Evolutionary conservation across 2,113 vertebrate species (phyloP).

Genomic region (Crotalus helleri): DNA sequence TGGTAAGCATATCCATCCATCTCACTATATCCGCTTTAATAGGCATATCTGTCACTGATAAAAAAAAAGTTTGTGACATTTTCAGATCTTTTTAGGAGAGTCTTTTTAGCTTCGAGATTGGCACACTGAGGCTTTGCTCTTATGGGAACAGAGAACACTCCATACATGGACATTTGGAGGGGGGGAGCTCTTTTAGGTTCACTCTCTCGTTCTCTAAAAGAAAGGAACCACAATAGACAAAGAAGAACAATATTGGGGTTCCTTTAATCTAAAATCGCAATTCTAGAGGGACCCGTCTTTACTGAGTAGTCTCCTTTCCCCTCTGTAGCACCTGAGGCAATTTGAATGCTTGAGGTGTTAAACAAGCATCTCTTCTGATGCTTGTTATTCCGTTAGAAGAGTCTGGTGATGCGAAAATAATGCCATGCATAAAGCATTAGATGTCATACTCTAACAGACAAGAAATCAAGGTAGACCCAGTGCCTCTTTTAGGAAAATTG

Average conservation of each 20-base stretch:
- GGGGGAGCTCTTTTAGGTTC: background rate
- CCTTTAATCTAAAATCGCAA: background rate
- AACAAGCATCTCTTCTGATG: background rate
- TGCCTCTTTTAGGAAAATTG: background rate
- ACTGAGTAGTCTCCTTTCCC: background rate
- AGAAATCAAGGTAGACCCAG: background rate
- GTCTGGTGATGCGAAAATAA: background rate
- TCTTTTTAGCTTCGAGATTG: background rate
- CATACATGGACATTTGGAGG: background rate
- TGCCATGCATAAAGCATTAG: background rate
- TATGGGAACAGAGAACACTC: background rate
- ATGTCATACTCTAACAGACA: background rate
- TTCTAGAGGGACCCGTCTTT: background rate
- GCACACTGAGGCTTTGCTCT: background rate
- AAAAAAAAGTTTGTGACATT: background rate
- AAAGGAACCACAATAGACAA: background rate
- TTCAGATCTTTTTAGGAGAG: background rate
- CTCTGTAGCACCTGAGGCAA: background rate
- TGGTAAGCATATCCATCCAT: slow-evolving; percentile 23
- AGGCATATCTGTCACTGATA: background rate
- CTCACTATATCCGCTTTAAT: background rate
- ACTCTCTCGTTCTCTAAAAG: background rate
- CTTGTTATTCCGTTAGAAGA: background rate
- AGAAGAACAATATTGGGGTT: background rate
- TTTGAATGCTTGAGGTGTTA: background rate